phyloP scores from a whole-genome alignment of 1,140 invertebrate species.

The Mya arenaria region DNA sequence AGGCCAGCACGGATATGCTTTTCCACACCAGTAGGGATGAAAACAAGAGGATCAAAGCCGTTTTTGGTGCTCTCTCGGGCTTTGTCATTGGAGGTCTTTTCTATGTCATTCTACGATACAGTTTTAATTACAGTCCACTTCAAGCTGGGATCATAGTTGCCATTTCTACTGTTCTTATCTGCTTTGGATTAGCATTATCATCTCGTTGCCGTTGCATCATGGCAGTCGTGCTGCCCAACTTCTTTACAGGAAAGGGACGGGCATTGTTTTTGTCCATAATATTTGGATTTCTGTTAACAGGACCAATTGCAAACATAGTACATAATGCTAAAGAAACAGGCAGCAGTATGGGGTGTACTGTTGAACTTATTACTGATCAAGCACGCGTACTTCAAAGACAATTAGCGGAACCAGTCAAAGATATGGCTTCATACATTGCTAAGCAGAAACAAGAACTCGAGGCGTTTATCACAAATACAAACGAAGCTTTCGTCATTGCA shows the following conservation, averaged over 20 bases:
- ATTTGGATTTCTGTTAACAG: conserved; percentile 26
- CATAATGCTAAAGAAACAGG: conserved; percentile 41
- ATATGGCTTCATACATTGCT: background rate
- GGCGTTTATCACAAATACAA: background rate
- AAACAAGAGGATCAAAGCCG: conserved; percentile 33
- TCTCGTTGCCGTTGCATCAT: conserved; percentile 31
- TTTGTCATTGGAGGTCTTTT: conserved; percentile 19
- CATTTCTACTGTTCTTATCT: conserved; percentile 17
- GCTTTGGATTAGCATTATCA: conserved; percentile 18
- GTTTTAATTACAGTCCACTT: conserved; percentile 32
- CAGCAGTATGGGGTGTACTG: conserved; percentile 37
- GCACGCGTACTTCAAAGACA: conserved; percentile 1
- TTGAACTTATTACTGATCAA: conserved; percentile 26
- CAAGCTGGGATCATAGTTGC: conserved; percentile 14
- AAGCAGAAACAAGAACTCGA: conserved; percentile 4
- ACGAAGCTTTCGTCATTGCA: background rate
- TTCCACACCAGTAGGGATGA: conserved; percentile 42
- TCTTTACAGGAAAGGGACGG: conserved; percentile 42
- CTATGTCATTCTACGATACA: conserved; percentile 4
- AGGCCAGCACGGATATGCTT: conserved; percentile 23
- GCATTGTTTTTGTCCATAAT: conserved; percentile 36
- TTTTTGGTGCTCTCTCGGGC: conserved; percentile 13
- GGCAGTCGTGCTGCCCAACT: conserved; percentile 43
- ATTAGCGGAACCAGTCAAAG: background rate
- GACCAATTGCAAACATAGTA: conserved; percentile 37